These are phyloP conservation scores for Augiades crinisus DNA, from an alignment of 2,888 invertebrate species.

Conservation along the genomic window DNA sequence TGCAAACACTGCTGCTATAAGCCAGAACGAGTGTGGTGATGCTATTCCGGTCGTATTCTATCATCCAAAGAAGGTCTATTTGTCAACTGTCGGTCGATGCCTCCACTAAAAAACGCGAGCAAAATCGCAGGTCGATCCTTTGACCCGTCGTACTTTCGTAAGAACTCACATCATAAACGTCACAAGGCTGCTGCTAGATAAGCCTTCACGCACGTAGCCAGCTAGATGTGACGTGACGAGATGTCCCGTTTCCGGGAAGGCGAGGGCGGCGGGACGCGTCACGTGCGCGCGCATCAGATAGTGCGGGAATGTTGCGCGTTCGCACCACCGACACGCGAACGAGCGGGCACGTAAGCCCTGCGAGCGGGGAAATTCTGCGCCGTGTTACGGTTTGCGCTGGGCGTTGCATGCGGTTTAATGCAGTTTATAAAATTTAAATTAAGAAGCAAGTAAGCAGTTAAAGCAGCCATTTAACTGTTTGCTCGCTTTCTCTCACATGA, in stretches of 20 bases:
- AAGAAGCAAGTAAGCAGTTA: no score
- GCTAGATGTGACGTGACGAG: conserved; percentile 27
- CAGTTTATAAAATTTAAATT: no score
- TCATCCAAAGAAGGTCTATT: no score
- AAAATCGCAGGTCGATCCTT: conserved; percentile 8
- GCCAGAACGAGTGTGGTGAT: no score
- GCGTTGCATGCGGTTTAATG: no score
- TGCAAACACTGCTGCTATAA: no score
- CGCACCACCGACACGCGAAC: conserved; percentile 22
- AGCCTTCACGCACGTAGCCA: conserved; percentile 18
- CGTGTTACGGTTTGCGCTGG: conserved; percentile 4
- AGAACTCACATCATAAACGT: conserved; percentile 5
- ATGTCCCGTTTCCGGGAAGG: conserved; percentile 41
- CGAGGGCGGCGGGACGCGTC: conserved; percentile 51
- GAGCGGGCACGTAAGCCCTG: conserved; percentile 22
- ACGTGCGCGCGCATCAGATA: conserved; percentile 43
- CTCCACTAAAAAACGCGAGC: not conserved
- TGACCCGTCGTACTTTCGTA: conserved; percentile 3
- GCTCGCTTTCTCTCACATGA: no score
- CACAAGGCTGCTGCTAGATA: conserved; percentile 8
- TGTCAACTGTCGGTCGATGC: no score
- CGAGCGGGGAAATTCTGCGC: conserved; percentile 7
- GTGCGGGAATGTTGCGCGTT: conserved; percentile 24
- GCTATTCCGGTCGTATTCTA: no score
- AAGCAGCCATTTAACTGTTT: no score